These are phyloP conservation scores for Thamnaconus septentrionalis DNA, from an alignment of 2,113 vertebrate species.

Conservation along the genomic window DNA sequence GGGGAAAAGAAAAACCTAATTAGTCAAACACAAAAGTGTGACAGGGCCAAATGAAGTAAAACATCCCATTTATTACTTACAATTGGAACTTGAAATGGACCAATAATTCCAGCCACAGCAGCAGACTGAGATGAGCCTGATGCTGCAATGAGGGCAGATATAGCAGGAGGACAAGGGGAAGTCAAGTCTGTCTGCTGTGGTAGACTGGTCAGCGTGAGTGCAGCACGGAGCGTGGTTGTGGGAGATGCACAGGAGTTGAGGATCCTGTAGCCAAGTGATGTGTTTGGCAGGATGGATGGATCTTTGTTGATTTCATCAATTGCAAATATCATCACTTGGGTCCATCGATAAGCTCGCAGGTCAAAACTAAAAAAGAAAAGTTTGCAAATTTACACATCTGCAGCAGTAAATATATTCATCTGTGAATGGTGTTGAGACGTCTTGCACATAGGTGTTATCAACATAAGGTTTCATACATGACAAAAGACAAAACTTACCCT, in stretches of 20 bases:
- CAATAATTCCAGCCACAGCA: slow-evolving; percentile 68
- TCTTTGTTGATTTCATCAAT: slow-evolving; percentile 77
- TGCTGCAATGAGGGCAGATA: slow-evolving; percentile 74
- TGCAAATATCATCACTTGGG: slow-evolving; percentile 77
- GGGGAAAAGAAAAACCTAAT: background rate
- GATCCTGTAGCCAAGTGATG: slow-evolving; percentile 75
- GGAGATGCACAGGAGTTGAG: slow-evolving; percentile 66
- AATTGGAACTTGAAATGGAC: slow-evolving; percentile 74
- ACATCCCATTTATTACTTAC: slow-evolving; percentile 47
- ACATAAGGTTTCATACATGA: slow-evolving; percentile 15
- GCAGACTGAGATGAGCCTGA: slow-evolving; percentile 78
- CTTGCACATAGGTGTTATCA: too few relatives aligned
- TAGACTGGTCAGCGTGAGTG: slow-evolving; percentile 63
- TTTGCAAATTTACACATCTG: background rate
- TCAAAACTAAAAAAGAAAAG: slow-evolving; percentile 65
- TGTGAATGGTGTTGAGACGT: slow-evolving; percentile 45
- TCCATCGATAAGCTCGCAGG: slow-evolving; percentile 75
- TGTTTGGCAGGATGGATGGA: slow-evolving; percentile 66
- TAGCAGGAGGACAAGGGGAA: slow-evolving; percentile 52
- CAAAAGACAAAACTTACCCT: slow-evolving; percentile 58
- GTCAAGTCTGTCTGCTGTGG: slow-evolving; percentile 14
- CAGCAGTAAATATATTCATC: too few relatives aligned
- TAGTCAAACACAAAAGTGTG: background rate
- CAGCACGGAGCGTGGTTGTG: slow-evolving; percentile 68
- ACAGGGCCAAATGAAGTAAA: background rate